Conservation (phyloP, 1,140 invertebrate species). For the Zaprionus camerounensis region DNA sequence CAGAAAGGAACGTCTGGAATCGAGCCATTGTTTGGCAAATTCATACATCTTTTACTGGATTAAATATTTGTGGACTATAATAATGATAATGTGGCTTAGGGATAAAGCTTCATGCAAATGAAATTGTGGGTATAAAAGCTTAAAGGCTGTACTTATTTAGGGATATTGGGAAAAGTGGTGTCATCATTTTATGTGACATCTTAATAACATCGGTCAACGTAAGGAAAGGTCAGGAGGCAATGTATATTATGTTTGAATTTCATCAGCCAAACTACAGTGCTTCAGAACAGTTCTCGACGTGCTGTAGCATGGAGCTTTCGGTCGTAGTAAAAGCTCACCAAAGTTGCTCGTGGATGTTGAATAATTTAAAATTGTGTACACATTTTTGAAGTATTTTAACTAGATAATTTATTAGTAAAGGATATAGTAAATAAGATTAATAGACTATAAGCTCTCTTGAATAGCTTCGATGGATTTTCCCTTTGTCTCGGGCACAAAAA, state of each 20-base stretch:
- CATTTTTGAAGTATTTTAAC: background rate
- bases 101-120: background rate
- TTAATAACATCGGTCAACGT: background rate
- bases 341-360: background rate
- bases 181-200: background rate
- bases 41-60: slow-evolving; percentile 16
- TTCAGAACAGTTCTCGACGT: background rate
- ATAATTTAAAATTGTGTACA: background rate
- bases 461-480: slow-evolving; percentile 88
- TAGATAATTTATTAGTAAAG: background rate
- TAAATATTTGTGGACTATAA: background rate
- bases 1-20: background rate
- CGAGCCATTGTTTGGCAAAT: background rate
- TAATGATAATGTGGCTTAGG: background rate
- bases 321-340: background rate
- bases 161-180: background rate
- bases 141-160: background rate
- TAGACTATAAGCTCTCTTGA: slow-evolving; percentile 53
- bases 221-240: slow-evolving; percentile 11
- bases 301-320: background rate
- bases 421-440: background rate
- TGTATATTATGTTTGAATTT: background rate
- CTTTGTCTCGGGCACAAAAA: slow-evolving; percentile 87
- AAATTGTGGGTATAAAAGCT: background rate
- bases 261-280: background rate